Percentiles rank a stretch among this genome's conserved stretches.
Evolutionary conservation across 2,797 vertebrate species (phyloP).

Genomic region (Amniataba percoides): DNA sequence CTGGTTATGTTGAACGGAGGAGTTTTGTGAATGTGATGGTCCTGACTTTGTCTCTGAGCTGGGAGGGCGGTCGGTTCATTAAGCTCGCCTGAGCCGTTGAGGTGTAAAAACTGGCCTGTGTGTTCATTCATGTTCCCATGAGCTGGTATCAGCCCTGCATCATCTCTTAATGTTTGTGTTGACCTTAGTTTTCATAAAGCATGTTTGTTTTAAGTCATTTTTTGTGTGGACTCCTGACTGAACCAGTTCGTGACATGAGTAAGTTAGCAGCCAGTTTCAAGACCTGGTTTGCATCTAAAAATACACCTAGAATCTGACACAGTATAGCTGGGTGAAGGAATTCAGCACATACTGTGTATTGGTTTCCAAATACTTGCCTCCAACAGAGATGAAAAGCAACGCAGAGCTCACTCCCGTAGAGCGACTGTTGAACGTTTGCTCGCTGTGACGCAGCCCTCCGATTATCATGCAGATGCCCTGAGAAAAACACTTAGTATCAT

Average conservation of each 20-base stretch:
- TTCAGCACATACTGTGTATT: background rate
- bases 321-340: background rate
- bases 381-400: constrained; percentile 92
- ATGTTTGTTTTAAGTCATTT: too few species aligned
- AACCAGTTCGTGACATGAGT: background rate
- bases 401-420: constrained; percentile 91
- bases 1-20: too few species aligned
- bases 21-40: background rate
- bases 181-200: too few species aligned
- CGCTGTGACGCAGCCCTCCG: constrained; percentile 90
- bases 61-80: too few species aligned
- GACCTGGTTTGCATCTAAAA: background rate
- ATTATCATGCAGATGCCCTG: constrained; percentile 94
- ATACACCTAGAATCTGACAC: background rate
- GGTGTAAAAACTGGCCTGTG: too few species aligned
- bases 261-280: background rate
- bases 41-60: too few species aligned
- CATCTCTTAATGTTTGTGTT: too few species aligned
- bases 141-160: too few species aligned
- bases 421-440: constrained; percentile 93
- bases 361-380: constrained; percentile 81
- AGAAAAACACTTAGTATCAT: constrained; percentile 26
- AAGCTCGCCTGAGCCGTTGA: too few species aligned
- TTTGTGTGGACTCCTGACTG: too few species aligned
- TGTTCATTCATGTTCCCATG: too few species aligned